Percentiles rank a stretch among this genome's conserved stretches.
Conservation (phyloP, 1,140 invertebrate genomes). For the Cydia fagiglandana region DNA sequence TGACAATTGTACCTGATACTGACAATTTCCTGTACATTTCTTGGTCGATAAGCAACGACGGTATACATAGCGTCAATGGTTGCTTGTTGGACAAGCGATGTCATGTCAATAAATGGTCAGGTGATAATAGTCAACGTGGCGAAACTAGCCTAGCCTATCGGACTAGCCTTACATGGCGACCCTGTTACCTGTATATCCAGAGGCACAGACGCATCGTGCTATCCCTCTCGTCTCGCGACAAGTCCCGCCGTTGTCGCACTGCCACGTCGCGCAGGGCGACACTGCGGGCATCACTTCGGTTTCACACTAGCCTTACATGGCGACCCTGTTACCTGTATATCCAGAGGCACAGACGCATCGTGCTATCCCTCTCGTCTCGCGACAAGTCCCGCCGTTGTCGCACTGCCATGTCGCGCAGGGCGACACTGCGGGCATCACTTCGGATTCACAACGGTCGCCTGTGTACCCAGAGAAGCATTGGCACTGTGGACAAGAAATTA, state of each 20-base stretch:
- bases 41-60: too few relatives aligned
- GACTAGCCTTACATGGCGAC: background rate
- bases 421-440: slow-evolving; percentile 59
- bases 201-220: slow-evolving; percentile 79
- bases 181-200: slow-evolving; percentile 62
- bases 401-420: slow-evolving; percentile 65
- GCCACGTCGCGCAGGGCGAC: slow-evolving; percentile 62
- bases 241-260: slow-evolving; percentile 76
- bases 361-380: slow-evolving; percentile 67
- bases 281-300: slow-evolving; percentile 54
- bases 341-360: slow-evolving; percentile 79
- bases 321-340: slow-evolving; percentile 52
- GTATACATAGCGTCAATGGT: too few relatives aligned
- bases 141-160: too few relatives aligned
- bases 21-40: too few relatives aligned
- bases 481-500: slow-evolving; percentile 67
- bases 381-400: slow-evolving; percentile 80
- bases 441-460: slow-evolving; percentile 80
- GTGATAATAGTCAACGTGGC: too few relatives aligned
- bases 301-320: background rate
- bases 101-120: too few relatives aligned
- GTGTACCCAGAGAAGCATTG: slow-evolving; percentile 83
- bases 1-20: too few relatives aligned
- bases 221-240: slow-evolving; percentile 77
- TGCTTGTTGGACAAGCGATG: too few relatives aligned